Evolutionary conservation across 2,888 invertebrate genomes (phyloP).

Genomic region (Heliconius ethilla): DNA sequence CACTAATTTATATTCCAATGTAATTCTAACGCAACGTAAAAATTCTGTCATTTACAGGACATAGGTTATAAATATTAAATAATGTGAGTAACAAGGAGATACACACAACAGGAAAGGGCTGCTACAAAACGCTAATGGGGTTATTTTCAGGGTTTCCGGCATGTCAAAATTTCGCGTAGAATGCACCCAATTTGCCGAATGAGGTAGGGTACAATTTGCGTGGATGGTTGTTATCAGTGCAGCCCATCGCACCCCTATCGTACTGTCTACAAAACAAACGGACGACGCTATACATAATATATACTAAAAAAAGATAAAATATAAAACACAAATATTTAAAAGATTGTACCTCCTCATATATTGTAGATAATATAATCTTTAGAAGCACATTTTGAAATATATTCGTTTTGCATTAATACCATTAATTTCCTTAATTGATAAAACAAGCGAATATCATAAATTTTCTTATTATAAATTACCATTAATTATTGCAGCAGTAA

Average conservation of each 20-base stretch:
- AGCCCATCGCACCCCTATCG: conserved; percentile 64
- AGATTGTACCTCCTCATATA: neutral
- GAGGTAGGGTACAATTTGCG: conserved; percentile 77
- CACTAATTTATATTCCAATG: conserved; percentile 22
- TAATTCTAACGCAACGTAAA: conserved; percentile 18
- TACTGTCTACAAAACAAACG: conserved; percentile 61
- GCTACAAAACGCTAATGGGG: conserved; percentile 49
- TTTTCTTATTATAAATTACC: neutral
- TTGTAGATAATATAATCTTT: neutral
- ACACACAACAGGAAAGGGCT: conserved; percentile 43
- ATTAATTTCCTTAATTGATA: neutral
- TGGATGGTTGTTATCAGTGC: conserved; percentile 74
- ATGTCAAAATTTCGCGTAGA: conserved; percentile 73
- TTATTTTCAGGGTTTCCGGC: conserved; percentile 58
- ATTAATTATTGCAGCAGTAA: too few relatives aligned
- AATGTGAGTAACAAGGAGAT: conserved; percentile 40
- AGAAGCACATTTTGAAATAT: neutral
- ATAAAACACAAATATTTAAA: neutral
- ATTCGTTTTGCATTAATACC: neutral
- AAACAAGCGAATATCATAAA: neutral
- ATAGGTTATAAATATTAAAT: conserved; percentile 27
- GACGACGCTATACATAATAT: neutral
- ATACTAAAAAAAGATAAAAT: neutral
- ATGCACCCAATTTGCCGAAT: conserved; percentile 77
- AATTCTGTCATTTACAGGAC: conserved; percentile 2